Conservation (phyloP, 2,113 vertebrate species). For the Pithys albifrons region DNA sequence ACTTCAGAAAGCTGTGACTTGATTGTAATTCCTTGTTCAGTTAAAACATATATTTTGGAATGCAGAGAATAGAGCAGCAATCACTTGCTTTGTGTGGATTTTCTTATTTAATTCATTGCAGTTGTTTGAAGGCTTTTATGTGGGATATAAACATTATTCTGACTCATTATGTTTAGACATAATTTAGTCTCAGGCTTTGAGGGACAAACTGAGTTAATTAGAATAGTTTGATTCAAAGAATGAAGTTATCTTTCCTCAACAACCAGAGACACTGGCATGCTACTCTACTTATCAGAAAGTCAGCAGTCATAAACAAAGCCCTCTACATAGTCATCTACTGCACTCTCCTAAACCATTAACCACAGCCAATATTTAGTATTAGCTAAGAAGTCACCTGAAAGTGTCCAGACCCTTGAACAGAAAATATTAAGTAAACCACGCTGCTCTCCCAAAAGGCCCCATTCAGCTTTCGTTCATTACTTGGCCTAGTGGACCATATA, state of each 20-base stretch:
- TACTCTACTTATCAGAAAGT: not conserved
- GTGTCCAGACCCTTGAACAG: slow-evolving; percentile 90
- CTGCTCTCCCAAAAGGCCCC: slow-evolving; percentile 83
- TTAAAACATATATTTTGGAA: not conserved
- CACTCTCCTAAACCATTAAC: not conserved
- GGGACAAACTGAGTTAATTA: not conserved
- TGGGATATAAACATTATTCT: not conserved
- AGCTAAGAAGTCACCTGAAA: slow-evolving; percentile 85
- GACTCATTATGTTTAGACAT: not conserved
- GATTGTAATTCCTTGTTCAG: not conserved
- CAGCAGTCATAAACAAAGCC: not conserved
- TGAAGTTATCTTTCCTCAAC: not conserved
- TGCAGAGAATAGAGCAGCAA: not conserved
- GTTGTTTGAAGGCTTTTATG: not conserved
- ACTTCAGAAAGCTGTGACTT: not conserved
- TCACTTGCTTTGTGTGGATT: not conserved
- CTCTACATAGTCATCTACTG: not conserved
- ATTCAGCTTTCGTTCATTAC: slow-evolving; percentile 86
- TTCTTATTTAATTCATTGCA: not conserved
- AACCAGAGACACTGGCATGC: not conserved
- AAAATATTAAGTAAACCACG: slow-evolving; percentile 89
- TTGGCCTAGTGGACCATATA: slow-evolving; percentile 90
- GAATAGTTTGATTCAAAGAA: not conserved
- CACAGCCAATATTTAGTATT: not conserved
- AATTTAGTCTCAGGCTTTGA: not conserved